Evolutionary conservation across 2,888 invertebrate genomes (phyloP).

Genomic region (Pardosa pseudoannulata): DNA sequence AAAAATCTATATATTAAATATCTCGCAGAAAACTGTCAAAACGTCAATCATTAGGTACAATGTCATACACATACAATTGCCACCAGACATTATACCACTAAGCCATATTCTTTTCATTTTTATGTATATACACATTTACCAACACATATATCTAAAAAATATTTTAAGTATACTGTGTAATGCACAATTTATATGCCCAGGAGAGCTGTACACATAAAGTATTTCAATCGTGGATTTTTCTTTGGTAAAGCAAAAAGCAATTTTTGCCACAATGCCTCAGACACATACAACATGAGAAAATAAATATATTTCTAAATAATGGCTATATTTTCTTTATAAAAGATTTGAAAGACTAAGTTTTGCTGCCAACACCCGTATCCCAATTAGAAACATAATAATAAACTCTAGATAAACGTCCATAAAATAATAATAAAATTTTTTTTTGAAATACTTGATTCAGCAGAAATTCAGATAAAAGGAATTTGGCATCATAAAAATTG

Average conservation of each 20-base stretch:
- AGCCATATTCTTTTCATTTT: slow-evolving; percentile 39
- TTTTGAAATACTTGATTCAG: not conserved
- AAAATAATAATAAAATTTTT: slow-evolving; percentile 24
- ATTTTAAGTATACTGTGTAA: slow-evolving; percentile 58
- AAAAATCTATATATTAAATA: slow-evolving; percentile 66
- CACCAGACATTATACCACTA: slow-evolving; percentile 53
- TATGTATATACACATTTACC: slow-evolving; percentile 62
- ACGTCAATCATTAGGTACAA: slow-evolving; percentile 18
- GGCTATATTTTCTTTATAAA: slow-evolving; percentile 68
- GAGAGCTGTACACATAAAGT: slow-evolving; percentile 52
- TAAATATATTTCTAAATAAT: slow-evolving; percentile 71
- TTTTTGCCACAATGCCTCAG: slow-evolving; percentile 54
- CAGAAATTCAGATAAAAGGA: slow-evolving; percentile 14
- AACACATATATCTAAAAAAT: slow-evolving; percentile 65
- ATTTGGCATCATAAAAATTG: slow-evolving; percentile 16
- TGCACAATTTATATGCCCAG: slow-evolving; percentile 33
- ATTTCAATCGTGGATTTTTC: slow-evolving; percentile 49
- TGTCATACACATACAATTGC: not conserved
- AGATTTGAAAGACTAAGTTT: slow-evolving; percentile 71
- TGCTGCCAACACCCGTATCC: slow-evolving; percentile 70
- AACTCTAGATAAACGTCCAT: slow-evolving; percentile 24
- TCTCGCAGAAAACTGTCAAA: slow-evolving; percentile 61
- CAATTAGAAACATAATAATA: slow-evolving; percentile 58
- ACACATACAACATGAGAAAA: slow-evolving; percentile 55
- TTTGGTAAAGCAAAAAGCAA: slow-evolving; percentile 63